A percentile compares a stretch with the other conserved stretches of the same genome.
These are phyloP conservation scores for Holothuria scabra DNA, from an alignment of 53 echinoderm and acorn worm species.

Conservation along the genomic window DNA sequence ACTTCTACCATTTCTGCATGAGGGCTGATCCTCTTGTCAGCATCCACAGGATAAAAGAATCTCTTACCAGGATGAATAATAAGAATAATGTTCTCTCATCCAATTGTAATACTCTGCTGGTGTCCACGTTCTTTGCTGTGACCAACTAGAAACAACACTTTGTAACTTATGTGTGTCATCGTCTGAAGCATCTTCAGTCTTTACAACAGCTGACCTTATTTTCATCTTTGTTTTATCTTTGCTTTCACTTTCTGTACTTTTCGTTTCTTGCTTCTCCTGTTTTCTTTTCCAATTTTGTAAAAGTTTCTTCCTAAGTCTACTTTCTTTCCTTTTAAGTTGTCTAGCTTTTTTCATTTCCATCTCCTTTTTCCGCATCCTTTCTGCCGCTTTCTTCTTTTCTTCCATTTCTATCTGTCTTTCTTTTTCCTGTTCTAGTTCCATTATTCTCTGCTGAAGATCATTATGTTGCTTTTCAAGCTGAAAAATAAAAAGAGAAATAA, in stretches of 20 bases:
- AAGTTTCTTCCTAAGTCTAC: constrained; percentile 73
- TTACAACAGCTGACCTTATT: constrained; percentile 58
- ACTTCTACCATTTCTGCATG: too few relatives aligned
- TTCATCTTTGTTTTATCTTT: constrained; percentile 19
- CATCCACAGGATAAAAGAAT: too few relatives aligned
- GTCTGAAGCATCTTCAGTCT: constrained; percentile 18
- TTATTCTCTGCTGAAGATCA: constrained; percentile 72
- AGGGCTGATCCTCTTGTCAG: too few relatives aligned
- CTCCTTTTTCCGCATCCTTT: constrained; percentile 63
- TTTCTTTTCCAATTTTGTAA: constrained; percentile 42
- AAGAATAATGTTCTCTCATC: constrained; percentile 40
- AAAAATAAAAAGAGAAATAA: background rate
- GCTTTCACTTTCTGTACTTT: background rate
- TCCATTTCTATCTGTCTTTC: constrained; percentile 75
- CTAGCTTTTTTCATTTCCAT: constrained; percentile 63
- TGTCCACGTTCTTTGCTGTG: constrained; percentile 18
- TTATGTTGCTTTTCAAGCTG: constrained; percentile 81
- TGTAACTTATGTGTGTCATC: background rate
- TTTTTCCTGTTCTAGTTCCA: constrained; percentile 78
- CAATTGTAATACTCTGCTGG: constrained; percentile 27
- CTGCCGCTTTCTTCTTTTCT: constrained; percentile 60
- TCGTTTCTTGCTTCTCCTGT: constrained; percentile 11
- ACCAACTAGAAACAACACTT: constrained; percentile 13
- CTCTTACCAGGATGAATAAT: background rate
- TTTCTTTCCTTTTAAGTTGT: constrained; percentile 74